phyloP scores from a whole-genome alignment of 2,888 invertebrate species.

The Polietes domitor region DNA sequence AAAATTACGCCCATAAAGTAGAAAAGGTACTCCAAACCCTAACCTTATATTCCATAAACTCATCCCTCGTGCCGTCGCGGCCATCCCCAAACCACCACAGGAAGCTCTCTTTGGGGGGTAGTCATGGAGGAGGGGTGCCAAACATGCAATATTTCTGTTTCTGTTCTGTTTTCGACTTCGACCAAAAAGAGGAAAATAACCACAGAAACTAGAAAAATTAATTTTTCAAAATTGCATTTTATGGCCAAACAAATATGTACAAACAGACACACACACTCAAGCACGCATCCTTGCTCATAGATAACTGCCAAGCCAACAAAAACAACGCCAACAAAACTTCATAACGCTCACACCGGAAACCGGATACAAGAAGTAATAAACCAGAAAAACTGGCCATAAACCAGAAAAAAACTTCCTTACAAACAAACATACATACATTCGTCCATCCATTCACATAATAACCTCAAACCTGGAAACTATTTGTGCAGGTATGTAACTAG shows the following conservation, averaged over 20 bases:
- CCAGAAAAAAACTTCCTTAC: background rate
- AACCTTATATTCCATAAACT: no score
- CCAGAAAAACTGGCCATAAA: constrained; percentile 30
- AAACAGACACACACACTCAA: no score
- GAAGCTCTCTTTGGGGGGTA: background rate
- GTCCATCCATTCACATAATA: background rate
- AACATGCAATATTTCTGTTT: no score
- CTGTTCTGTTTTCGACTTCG: background rate
- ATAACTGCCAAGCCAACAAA: background rate
- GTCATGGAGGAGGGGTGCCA: no score
- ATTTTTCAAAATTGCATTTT: constrained; percentile 55
- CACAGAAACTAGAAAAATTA: constrained; percentile 11
- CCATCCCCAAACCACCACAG: background rate
- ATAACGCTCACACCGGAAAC: background rate
- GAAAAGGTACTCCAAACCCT: no score
- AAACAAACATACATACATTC: background rate
- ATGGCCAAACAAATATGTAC: background rate
- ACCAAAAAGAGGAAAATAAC: background rate
- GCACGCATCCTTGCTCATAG: background rate
- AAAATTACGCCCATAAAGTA: constrained; percentile 13
- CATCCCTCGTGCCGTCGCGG: no score
- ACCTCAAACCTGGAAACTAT: background rate
- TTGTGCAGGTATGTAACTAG: background rate
- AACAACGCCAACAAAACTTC: background rate
- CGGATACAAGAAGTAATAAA: constrained; percentile 6